Conservation (phyloP, 2,797 vertebrate species). For the Cottoperca gobio region DNA sequence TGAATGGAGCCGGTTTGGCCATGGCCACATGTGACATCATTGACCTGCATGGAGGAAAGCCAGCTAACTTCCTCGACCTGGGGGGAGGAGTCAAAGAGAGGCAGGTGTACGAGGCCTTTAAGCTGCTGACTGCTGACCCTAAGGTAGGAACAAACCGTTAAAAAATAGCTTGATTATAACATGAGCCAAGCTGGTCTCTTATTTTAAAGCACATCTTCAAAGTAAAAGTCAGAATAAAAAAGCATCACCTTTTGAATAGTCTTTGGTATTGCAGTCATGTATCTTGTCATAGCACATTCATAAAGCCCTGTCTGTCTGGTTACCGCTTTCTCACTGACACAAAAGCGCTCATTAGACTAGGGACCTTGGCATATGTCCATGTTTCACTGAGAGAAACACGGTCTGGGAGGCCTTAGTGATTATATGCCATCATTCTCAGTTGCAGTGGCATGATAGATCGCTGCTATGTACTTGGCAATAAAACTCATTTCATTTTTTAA, state of each 20-base stretch:
- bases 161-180: background rate
- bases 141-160: constrained; percentile 86
- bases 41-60: constrained; percentile 95
- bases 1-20: constrained; percentile 97
- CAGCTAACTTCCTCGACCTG: constrained; percentile 98
- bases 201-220: constrained; percentile 16
- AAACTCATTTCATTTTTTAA: constrained; percentile 36
- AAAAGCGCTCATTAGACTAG: constrained; percentile 57
- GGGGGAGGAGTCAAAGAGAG: constrained; percentile 97
- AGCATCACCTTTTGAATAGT: constrained; percentile 25
- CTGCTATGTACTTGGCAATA: constrained; percentile 36
- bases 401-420: constrained; percentile 42
- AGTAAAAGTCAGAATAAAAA: constrained; percentile 12
- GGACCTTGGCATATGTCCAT: constrained; percentile 51
- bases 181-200: background rate
- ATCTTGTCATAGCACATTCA: constrained; percentile 47
- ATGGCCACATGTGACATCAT: constrained; percentile 99
- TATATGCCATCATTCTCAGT: constrained; percentile 48
- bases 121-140: constrained; percentile 95
- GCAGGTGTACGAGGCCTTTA: constrained; percentile 98
- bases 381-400: constrained; percentile 50
- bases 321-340: constrained; percentile 52
- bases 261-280: constrained; percentile 44
- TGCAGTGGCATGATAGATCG: constrained; percentile 39
- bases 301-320: constrained; percentile 45